Evolutionary conservation across 2,113 vertebrate species (phyloP).

Genomic region (Heloderma charlesbogerti): DNA sequence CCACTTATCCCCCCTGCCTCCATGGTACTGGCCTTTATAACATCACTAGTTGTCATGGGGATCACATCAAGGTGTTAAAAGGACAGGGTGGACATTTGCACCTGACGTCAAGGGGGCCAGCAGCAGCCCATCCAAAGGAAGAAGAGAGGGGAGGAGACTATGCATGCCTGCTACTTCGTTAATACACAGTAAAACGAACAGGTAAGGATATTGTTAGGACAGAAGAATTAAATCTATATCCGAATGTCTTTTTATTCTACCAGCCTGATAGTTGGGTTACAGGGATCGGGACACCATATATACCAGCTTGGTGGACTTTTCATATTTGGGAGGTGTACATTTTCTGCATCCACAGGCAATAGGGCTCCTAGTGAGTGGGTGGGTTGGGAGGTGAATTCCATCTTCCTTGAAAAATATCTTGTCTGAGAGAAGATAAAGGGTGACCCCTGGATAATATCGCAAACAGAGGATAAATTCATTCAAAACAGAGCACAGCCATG

Average conservation of each 20-base stretch:
- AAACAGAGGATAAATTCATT: not conserved
- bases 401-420: too few relatives aligned
- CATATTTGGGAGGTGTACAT: not conserved
- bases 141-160: not conserved
- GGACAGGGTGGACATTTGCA: too few relatives aligned
- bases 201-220: not conserved
- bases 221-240: not conserved
- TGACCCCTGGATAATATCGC: not conserved
- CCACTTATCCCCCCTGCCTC: not conserved
- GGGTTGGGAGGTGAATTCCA: not conserved
- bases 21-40: not conserved
- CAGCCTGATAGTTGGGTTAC: not conserved
- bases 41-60: constrained; percentile 3
- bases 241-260: not conserved
- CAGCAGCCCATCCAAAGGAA: not conserved
- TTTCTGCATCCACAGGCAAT: not conserved
- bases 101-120: not conserved
- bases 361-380: not conserved
- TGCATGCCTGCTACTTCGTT: not conserved
- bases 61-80: not conserved
- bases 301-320: not conserved
- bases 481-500: not conserved
- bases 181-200: not conserved
- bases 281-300: not conserved
- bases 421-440: not conserved